Evolutionary conservation across 2,113 vertebrate genomes (phyloP).

Genomic region (Bos indicus): DNA sequence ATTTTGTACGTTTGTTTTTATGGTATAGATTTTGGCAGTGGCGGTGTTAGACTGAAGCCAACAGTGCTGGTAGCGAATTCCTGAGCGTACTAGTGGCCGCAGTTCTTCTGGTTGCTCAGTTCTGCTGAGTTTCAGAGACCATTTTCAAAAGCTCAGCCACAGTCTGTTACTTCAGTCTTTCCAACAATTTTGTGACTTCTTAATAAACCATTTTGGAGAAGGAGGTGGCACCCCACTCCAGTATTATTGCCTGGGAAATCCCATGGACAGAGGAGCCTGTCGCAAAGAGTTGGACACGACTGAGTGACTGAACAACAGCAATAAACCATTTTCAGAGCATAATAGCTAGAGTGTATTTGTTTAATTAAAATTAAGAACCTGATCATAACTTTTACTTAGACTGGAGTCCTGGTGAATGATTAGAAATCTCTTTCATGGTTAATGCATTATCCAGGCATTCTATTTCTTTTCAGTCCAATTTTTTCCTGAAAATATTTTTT

Average conservation of each 20-base stretch:
- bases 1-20: background rate
- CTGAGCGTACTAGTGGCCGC: background rate
- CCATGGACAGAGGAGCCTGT: background rate
- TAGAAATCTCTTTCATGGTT: background rate
- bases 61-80: background rate
- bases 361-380: background rate
- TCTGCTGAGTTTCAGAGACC: background rate
- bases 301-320: fast-evolving
- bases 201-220: background rate
- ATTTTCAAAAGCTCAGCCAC: background rate
- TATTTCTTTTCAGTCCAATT: background rate
- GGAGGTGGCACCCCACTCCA: background rate
- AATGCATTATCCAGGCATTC: background rate
- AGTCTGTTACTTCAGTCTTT: background rate
- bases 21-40: background rate
- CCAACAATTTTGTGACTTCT: background rate
- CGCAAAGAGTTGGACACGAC: background rate
- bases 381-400: background rate
- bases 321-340: background rate
- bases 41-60: background rate
- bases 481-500: background rate
- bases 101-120: background rate
- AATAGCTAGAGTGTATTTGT: background rate
- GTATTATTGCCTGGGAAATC: background rate
- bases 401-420: background rate